Evolutionary conservation across 2,113 vertebrate genomes (phyloP).

Genomic region (Podocnemis expansa): DNA sequence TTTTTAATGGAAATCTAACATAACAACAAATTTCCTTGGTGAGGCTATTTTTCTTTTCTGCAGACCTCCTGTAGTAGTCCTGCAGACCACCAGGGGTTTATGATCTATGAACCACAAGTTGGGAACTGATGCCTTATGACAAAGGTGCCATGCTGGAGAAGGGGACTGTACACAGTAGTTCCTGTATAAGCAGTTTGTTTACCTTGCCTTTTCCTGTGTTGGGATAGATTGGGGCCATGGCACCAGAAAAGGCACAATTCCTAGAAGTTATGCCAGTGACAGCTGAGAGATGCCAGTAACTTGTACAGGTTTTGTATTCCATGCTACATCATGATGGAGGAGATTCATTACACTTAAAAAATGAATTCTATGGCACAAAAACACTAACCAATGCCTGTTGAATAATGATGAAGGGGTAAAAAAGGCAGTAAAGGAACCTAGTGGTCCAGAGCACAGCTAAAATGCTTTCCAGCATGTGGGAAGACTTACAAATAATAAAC

Average conservation of each 20-base stretch:
- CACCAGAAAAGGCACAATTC: fast-evolving
- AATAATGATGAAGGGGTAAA: background rate
- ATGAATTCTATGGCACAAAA: background rate
- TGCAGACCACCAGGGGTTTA: too few species aligned
- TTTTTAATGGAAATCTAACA: too few species aligned
- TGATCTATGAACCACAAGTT: too few species aligned
- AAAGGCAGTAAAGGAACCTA: constrained; percentile 3
- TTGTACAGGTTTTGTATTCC: background rate
- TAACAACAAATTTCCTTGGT: too few species aligned
- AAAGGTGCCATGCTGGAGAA: too few species aligned
- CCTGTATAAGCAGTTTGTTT: background rate
- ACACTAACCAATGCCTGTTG: constrained; percentile 20
- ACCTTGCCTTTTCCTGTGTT: fast-evolving
- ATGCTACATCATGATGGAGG: background rate
- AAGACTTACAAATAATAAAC: constrained; percentile 64
- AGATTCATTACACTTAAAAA: background rate
- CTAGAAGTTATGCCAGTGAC: background rate
- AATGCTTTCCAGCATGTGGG: constrained; percentile 40
- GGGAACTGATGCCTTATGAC: too few species aligned
- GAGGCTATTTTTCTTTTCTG: too few species aligned
- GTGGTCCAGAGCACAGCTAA: background rate
- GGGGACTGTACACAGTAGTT: too few species aligned
- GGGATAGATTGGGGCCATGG: background rate
- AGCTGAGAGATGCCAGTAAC: background rate
- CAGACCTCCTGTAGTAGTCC: too few species aligned